A percentile compares a stretch with the other conserved stretches of the same genome.
Conservation (phyloP, 2,888 invertebrate species). For the Tupiocoris notatus region DNA sequence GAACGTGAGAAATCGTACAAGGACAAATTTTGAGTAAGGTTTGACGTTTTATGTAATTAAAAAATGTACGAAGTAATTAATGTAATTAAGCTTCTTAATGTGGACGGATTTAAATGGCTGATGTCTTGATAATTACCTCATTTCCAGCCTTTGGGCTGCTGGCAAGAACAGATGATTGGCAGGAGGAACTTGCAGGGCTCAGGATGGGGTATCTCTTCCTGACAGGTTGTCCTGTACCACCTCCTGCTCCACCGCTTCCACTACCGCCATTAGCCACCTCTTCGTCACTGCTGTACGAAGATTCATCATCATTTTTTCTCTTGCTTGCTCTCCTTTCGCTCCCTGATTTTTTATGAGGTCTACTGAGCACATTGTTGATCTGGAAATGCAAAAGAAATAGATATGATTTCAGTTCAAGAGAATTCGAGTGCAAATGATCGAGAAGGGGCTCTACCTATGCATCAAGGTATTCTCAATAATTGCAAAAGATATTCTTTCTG, state of each 20-base stretch:
- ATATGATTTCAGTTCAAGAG: too few relatives aligned
- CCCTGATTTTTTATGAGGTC: slow-evolving; percentile 46
- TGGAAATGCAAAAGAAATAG: slow-evolving; percentile 42
- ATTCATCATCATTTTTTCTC: slow-evolving; percentile 61
- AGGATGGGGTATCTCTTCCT: slow-evolving; percentile 53
- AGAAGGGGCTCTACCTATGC: too few relatives aligned
- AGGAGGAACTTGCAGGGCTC: slow-evolving; percentile 64
- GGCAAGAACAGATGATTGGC: slow-evolving; percentile 60
- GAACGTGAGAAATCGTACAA: too few relatives aligned
- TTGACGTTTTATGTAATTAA: too few relatives aligned
- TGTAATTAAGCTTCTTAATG: too few relatives aligned
- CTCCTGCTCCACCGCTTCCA: background rate
- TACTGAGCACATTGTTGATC: slow-evolving; percentile 46
- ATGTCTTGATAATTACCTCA: slow-evolving; percentile 43
- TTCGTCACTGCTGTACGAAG: slow-evolving; percentile 56
- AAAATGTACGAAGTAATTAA: too few relatives aligned
- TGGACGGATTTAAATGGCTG: too few relatives aligned
- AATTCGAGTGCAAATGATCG: too few relatives aligned
- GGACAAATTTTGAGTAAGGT: too few relatives aligned
- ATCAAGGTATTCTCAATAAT: too few relatives aligned
- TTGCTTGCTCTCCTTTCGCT: slow-evolving; percentile 59
- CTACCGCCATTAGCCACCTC: slow-evolving; percentile 52
- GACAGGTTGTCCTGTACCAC: slow-evolving; percentile 24
- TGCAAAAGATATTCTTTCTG: too few relatives aligned
- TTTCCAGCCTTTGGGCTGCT: slow-evolving; percentile 52